A percentile compares a stretch with the other conserved stretches of the same genome.
These are phyloP conservation scores for Semotilus atromaculatus DNA, from an alignment of 2,797 vertebrate genomes.

Conservation along the genomic window DNA sequence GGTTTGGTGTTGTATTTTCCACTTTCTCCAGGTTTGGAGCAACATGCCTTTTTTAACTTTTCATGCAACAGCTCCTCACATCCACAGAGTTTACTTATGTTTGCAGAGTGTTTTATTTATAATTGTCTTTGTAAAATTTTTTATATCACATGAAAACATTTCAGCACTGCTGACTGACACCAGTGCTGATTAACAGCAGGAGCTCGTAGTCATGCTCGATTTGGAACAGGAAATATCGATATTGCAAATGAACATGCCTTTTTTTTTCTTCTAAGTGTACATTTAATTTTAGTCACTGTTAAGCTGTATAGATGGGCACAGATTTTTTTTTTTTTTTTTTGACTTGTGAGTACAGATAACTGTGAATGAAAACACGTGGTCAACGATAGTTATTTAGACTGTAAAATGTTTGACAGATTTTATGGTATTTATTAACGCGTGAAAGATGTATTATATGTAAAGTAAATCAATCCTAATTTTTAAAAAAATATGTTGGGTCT, in stretches of 20 bases:
- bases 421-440: conserved; percentile 88
- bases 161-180: conserved; percentile 24
- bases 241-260: conserved; percentile 61
- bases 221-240: conserved; percentile 51
- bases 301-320: conserved; percentile 63
- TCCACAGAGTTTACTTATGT: conserved; percentile 44
- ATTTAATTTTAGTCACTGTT: conserved; percentile 62
- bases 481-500: conserved; percentile 74
- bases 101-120: conserved; percentile 49
- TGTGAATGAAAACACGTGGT: conserved; percentile 74
- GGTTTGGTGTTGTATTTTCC: not conserved
- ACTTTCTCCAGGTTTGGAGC: conserved; percentile 58
- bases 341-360: conserved; percentile 69
- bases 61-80: conserved; percentile 32
- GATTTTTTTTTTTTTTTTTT: conserved; percentile 50
- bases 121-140: conserved; percentile 44
- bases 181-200: conserved; percentile 18
- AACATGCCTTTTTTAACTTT: conserved; percentile 71
- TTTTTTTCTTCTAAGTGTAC: conserved; percentile 56
- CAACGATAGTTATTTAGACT: conserved; percentile 73
- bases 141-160: conserved; percentile 39
- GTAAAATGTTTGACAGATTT: conserved; percentile 79
- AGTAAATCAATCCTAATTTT: conserved; percentile 84
- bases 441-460: conserved; percentile 84
- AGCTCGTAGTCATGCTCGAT: conserved; percentile 9